Conservation (phyloP, 2,888 invertebrate species). For the Eristalis tenax region DNA sequence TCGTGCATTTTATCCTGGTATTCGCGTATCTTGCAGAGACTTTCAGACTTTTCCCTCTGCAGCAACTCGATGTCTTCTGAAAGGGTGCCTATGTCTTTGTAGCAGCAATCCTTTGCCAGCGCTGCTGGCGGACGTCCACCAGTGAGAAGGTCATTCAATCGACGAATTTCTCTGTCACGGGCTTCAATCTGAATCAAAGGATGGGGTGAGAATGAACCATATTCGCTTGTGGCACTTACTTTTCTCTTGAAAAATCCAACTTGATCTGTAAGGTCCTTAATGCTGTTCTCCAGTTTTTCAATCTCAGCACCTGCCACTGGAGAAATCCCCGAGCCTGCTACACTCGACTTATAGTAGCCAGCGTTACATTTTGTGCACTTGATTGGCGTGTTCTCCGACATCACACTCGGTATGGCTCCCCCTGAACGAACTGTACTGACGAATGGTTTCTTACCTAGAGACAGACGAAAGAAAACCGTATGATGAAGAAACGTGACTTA, state of each 20-base stretch:
- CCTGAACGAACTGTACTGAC: conserved; percentile 79
- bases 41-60: conserved; percentile 83
- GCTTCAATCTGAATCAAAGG: conserved; percentile 75
- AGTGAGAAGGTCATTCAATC: conserved; percentile 86
- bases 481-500: no score
- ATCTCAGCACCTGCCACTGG: conserved; percentile 75
- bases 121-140: conserved; percentile 87
- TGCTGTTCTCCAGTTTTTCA: conserved; percentile 80
- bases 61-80: conserved; percentile 84
- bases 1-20: conserved; percentile 84
- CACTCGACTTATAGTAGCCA: conserved; percentile 74
- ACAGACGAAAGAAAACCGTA: neutral
- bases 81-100: conserved; percentile 83
- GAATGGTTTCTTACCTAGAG: conserved; percentile 79
- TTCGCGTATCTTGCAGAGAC: conserved; percentile 76
- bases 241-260: conserved; percentile 81
- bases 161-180: conserved; percentile 86
- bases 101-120: conserved; percentile 86
- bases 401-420: conserved; percentile 74
- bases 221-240: conserved; percentile 73
- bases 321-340: conserved; percentile 68
- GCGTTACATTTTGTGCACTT: conserved; percentile 79
- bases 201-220: neutral
- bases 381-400: conserved; percentile 58
- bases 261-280: conserved; percentile 81